These are phyloP conservation scores for Austrolebias charrua DNA, from an alignment of 2,797 vertebrate species.

Conservation along the genomic window DNA sequence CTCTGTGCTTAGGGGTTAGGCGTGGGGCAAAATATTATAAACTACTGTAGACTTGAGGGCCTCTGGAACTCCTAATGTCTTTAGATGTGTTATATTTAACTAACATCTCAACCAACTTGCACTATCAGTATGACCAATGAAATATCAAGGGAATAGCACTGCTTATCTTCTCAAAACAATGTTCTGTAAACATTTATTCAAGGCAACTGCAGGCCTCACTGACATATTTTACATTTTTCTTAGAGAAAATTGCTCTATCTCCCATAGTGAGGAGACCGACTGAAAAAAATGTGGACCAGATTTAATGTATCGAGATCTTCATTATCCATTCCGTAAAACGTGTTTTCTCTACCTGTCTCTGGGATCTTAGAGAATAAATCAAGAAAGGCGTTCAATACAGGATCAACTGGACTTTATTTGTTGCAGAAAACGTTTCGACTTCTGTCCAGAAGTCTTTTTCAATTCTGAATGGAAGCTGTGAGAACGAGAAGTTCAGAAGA, in stretches of 20 bases:
- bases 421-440: too few relatives aligned
- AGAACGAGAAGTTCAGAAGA: too few relatives aligned
- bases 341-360: constrained; percentile 7
- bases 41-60: background rate
- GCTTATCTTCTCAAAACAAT: background rate
- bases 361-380: background rate
- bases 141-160: background rate
- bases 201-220: background rate
- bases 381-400: too few relatives aligned
- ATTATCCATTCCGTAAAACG: constrained; percentile 43
- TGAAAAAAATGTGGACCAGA: constrained; percentile 67
- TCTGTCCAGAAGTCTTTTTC: too few relatives aligned
- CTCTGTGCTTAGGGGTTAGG: constrained; percentile 2
- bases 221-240: too few relatives aligned
- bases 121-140: background rate
- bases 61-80: background rate
- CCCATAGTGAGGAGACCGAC: constrained; percentile 32
- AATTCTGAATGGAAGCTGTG: too few relatives aligned
- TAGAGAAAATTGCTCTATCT: background rate
- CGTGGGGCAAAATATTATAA: constrained; percentile 2
- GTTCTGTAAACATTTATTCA: background rate
- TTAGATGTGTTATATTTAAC: background rate
- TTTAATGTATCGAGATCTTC: constrained; percentile 57
- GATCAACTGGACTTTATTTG: too few relatives aligned
- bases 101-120: background rate